phyloP scores from a whole-genome alignment of 2,888 invertebrate genomes.

The Horisme vitalbata region DNA sequence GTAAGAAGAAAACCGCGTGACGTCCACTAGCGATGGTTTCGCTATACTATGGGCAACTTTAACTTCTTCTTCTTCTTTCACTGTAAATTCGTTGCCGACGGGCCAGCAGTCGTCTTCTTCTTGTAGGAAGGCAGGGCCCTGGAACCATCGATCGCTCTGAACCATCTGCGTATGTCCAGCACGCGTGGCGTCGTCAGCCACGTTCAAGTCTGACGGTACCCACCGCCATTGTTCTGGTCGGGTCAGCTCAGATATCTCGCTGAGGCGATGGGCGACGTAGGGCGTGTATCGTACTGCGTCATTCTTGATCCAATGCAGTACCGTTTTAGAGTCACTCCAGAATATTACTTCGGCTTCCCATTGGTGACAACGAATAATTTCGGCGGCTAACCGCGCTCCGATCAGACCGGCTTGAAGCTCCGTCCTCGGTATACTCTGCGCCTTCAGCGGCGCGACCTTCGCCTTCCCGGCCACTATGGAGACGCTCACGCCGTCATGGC shows the following conservation, averaged over 20 bases:
- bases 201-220: not conserved
- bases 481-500: not conserved
- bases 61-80: too few relatives aligned
- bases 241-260: slow-evolving; percentile 3
- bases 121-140: too few relatives aligned
- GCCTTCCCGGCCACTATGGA: not conserved
- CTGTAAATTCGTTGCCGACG: too few relatives aligned
- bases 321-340: too few relatives aligned
- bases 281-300: not conserved
- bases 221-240: not conserved
- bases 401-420: not conserved
- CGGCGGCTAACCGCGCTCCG: too few relatives aligned
- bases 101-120: too few relatives aligned
- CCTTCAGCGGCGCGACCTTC: not conserved
- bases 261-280: slow-evolving; percentile 4
- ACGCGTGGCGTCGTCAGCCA: slow-evolving; percentile 7
- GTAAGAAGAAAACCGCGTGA: too few relatives aligned
- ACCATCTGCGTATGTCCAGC: not conserved
- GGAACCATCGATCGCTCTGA: too few relatives aligned
- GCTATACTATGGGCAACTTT: too few relatives aligned
- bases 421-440: not conserved
- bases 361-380: too few relatives aligned
- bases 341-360: too few relatives aligned
- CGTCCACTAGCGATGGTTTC: too few relatives aligned
- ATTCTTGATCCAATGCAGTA: not conserved